A percentile compares a stretch with the other conserved stretches of the same genome.
Evolutionary conservation across 2,113 vertebrate species (phyloP).

Genomic region (Cynoglossus semilaevis): DNA sequence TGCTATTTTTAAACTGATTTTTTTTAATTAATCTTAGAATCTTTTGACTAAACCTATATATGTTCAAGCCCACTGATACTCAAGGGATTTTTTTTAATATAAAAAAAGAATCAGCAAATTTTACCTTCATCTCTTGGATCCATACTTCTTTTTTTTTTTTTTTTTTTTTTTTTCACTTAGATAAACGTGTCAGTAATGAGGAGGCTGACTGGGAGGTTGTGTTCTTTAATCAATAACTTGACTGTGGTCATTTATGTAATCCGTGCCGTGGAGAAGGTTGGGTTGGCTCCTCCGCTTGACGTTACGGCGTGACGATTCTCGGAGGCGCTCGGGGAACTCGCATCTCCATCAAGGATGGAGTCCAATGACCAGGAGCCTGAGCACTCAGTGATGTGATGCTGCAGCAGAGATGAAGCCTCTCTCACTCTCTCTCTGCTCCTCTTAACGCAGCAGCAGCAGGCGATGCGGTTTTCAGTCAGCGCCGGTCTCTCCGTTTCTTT

Average conservation of each 20-base stretch:
- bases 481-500: conserved; percentile 41
- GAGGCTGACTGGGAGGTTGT: not conserved
- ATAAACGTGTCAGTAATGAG: not conserved
- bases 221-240: not conserved
- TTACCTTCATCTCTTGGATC: too few species aligned
- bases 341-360: conserved; percentile 54
- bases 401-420: conserved; percentile 26
- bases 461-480: conserved; percentile 40
- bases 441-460: conserved; percentile 10
- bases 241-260: conserved; percentile 41
- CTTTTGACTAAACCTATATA: too few species aligned
- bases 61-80: too few species aligned
- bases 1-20: too few species aligned
- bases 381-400: conserved; percentile 43
- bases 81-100: too few species aligned
- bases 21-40: too few species aligned
- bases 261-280: conserved; percentile 9
- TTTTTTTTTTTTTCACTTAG: too few species aligned
- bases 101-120: too few species aligned
- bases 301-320: conserved; percentile 58
- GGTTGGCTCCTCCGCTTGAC: conserved; percentile 45
- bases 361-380: conserved; percentile 21
- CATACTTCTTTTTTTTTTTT: too few species aligned
- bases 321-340: conserved; percentile 23
- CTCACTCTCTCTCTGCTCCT: conserved; percentile 21